These are phyloP conservation scores for Tetragonula clypearis DNA, from an alignment of 1,140 invertebrate genomes.

Conservation along the genomic window DNA sequence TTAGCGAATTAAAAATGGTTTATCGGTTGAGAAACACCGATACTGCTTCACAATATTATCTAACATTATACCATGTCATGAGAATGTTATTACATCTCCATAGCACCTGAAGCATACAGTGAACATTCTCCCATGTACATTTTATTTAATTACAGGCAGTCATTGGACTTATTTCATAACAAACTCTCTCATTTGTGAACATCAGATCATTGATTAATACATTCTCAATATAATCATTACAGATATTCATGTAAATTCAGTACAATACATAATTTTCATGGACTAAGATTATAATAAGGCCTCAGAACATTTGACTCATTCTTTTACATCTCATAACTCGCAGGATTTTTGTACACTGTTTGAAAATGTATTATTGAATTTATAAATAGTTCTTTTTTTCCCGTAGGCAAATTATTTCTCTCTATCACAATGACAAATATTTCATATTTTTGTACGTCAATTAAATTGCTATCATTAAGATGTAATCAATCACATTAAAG, in stretches of 20 bases:
- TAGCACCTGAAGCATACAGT: slow-evolving; percentile 77
- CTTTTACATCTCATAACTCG: slow-evolving; percentile 45
- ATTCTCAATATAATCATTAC: slow-evolving; percentile 60
- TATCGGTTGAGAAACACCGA: slow-evolving; percentile 72
- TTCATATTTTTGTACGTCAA: not conserved
- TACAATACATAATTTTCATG: slow-evolving; percentile 65
- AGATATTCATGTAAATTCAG: slow-evolving; percentile 67
- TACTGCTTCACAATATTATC: slow-evolving; percentile 60
- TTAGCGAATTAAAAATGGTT: slow-evolving; percentile 30
- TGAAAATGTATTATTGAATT: not conserved
- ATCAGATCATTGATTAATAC: slow-evolving; percentile 62
- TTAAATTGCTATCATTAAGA: not conserved
- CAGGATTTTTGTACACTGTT: slow-evolving; percentile 17
- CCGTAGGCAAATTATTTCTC: not conserved
- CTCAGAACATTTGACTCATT: slow-evolving; percentile 72
- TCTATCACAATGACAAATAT: not conserved
- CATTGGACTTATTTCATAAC: slow-evolving; percentile 77
- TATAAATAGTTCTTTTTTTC: not conserved
- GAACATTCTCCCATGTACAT: slow-evolving; percentile 77
- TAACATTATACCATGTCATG: slow-evolving; percentile 69
- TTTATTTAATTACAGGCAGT: slow-evolving; percentile 75
- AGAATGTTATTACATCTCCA: slow-evolving; percentile 66
- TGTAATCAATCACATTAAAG: not conserved
- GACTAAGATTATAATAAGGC: slow-evolving; percentile 75
- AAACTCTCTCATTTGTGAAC: slow-evolving; percentile 70